A percentile compares a stretch with the other conserved stretches of the same genome.
These are phyloP conservation scores for Dendropsophus ebraccatus DNA, from an alignment of 2,113 vertebrate species.

Conservation along the genomic window DNA sequence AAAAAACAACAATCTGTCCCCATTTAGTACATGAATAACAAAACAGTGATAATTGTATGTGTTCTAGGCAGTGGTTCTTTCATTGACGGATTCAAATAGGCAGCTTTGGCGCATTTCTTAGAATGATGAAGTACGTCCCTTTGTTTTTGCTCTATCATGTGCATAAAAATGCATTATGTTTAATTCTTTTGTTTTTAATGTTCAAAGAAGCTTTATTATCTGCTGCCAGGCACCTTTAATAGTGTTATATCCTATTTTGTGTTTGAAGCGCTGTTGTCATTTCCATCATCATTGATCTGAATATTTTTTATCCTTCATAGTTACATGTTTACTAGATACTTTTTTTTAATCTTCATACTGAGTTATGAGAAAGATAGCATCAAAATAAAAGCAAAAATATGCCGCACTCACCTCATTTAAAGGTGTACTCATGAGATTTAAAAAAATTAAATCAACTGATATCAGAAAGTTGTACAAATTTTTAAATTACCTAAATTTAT, in stretches of 20 bases:
- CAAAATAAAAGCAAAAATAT: neutral
- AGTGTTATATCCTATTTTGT: neutral
- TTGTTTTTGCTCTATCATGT: neutral
- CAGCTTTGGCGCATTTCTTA: neutral
- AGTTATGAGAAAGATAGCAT: neutral
- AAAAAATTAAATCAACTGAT: too few species aligned
- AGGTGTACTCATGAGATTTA: too few species aligned
- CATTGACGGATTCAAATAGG: neutral
- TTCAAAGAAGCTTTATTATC: slow-evolving; percentile 19
- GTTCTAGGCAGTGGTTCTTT: neutral
- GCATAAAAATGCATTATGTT: slow-evolving; percentile 16
- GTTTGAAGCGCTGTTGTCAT: neutral
- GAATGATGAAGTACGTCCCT: neutral
- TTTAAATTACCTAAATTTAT: too few species aligned
- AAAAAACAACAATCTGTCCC: neutral
- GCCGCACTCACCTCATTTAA: too few species aligned
- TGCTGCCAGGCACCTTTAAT: slow-evolving; percentile 11
- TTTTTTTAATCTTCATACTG: slow-evolving; percentile 1
- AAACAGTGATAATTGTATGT: neutral
- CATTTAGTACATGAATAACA: neutral
- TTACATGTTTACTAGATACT: neutral
- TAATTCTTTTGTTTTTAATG: slow-evolving; percentile 31
- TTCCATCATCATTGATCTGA: neutral
- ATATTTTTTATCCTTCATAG: neutral
- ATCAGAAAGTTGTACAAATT: too few species aligned